Conservation (phyloP, 2,888 invertebrate genomes). For the Belgica antarctica region DNA sequence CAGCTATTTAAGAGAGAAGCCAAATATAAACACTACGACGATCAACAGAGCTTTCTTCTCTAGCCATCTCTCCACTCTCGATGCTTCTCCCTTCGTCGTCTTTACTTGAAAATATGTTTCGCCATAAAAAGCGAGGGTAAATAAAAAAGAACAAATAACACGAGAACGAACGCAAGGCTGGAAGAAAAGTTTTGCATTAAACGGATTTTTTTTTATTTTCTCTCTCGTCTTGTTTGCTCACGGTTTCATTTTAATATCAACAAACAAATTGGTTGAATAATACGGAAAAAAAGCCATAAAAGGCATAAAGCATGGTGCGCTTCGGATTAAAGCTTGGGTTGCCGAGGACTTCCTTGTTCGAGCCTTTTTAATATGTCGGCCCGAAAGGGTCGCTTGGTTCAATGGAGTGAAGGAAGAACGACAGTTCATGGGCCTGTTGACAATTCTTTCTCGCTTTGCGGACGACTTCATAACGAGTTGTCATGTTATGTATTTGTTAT, state of each 20-base stretch:
- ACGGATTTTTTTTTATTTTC: slow-evolving; percentile 15
- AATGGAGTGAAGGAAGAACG: slow-evolving; percentile 3
- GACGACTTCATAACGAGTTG: slow-evolving; percentile 13
- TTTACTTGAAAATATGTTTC: neutral
- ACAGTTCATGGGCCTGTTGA: slow-evolving; percentile 23
- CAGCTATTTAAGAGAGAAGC: neutral
- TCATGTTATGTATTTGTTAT: neutral
- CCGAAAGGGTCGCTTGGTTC: neutral
- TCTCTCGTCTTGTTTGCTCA: slow-evolving; percentile 18
- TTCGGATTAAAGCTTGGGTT: slow-evolving; percentile 27
- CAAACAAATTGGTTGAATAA: slow-evolving; percentile 38
- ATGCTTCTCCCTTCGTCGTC: neutral
- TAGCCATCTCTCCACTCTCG: neutral
- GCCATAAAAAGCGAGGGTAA: slow-evolving; percentile 14
- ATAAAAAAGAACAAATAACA: slow-evolving; percentile 30
- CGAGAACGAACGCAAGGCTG: slow-evolving; percentile 9
- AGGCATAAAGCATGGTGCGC: slow-evolving; percentile 16
- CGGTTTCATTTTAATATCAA: slow-evolving; percentile 39
- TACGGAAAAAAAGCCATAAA: slow-evolving; percentile 22
- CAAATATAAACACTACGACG: slow-evolving; percentile 22
- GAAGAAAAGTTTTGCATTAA: neutral
- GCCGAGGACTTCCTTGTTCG: neutral
- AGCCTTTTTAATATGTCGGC: too few species aligned
- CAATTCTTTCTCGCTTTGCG: slow-evolving; percentile 2
- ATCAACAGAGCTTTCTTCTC: slow-evolving; percentile 19